Percentiles rank a stretch among this genome's conserved stretches.
Evolutionary conservation across 2,888 invertebrate genomes (phyloP).

Genomic region (Rhagium mordax): DNA sequence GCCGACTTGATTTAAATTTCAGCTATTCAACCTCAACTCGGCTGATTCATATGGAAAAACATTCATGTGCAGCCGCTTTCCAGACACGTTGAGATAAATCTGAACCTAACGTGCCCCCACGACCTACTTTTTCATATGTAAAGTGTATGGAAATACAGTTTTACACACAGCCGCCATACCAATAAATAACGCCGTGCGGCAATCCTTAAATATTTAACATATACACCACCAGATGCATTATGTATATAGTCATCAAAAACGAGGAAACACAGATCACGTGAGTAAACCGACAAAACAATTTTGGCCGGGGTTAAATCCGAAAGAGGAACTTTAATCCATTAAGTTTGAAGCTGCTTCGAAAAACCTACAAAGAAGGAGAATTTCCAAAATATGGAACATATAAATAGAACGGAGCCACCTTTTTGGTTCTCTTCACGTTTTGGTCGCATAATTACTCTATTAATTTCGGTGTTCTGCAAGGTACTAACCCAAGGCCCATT

Average conservation of each 20-base stretch:
- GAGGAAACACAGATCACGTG: neutral
- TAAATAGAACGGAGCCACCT: too few relatives aligned
- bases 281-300: neutral
- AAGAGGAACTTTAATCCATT: too few relatives aligned
- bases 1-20: constrained; percentile 18
- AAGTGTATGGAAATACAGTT: constrained; percentile 27
- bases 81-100: constrained; percentile 30
- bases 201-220: constrained; percentile 9
- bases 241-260: constrained; percentile 6
- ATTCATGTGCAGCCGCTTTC: constrained; percentile 23
- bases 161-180: constrained; percentile 14
- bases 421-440: too few relatives aligned
- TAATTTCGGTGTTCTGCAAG: too few relatives aligned
- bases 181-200: constrained; percentile 19
- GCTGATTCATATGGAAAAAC: constrained; percentile 27
- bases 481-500: too few relatives aligned
- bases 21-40: constrained; percentile 16
- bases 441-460: too few relatives aligned
- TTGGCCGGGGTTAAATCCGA: neutral
- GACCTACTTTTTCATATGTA: constrained; percentile 29
- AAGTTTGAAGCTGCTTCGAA: too few relatives aligned
- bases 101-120: neutral
- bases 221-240: constrained; percentile 3
- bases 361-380: too few relatives aligned
- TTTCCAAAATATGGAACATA: too few relatives aligned